Evolutionary conservation across 1,140 invertebrate genomes (phyloP).

Genomic region (Sitophilus oryzae): DNA sequence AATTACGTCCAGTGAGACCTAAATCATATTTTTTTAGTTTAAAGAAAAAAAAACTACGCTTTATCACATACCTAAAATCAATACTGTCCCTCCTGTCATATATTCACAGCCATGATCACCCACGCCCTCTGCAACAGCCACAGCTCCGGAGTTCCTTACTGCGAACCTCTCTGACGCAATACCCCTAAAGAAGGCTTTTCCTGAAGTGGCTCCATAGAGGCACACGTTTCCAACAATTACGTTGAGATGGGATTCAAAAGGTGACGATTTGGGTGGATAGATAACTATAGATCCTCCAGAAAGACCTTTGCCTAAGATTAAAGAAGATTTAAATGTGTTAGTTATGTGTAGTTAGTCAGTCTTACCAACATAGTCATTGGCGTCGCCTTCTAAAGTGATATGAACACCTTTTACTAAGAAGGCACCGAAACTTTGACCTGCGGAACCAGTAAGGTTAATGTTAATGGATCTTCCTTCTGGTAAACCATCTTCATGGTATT

Average conservation of each 20-base stretch:
- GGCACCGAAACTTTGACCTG: slow-evolving; percentile 98
- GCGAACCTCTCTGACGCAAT: slow-evolving; percentile 97
- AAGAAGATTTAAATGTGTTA: slow-evolving; percentile 15
- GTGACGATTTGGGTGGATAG: slow-evolving; percentile 81
- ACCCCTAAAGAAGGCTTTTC: slow-evolving; percentile 91
- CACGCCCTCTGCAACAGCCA: slow-evolving; percentile 86
- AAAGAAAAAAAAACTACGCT: background rate
- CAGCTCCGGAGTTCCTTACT: slow-evolving; percentile 94
- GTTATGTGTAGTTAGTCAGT: background rate
- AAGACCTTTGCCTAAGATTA: slow-evolving; percentile 66
- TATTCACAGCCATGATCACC: slow-evolving; percentile 99
- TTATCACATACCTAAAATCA: slow-evolving; percentile 75
- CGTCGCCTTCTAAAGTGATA: slow-evolving; percentile 91
- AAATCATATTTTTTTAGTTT: slow-evolving; percentile 47
- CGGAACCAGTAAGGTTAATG: slow-evolving; percentile 86
- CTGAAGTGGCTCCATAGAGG: slow-evolving; percentile 93
- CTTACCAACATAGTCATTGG: slow-evolving; percentile 95
- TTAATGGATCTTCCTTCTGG: slow-evolving; percentile 76
- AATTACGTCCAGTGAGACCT: slow-evolving; percentile 84
- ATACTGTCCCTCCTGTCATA: slow-evolving; percentile 92
- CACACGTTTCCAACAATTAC: slow-evolving; percentile 98
- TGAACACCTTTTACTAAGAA: slow-evolving; percentile 88
- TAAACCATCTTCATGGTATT: slow-evolving; percentile 82
- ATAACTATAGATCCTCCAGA: slow-evolving; percentile 95
- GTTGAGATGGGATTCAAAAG: slow-evolving; percentile 85